A percentile compares a stretch with the other conserved stretches of the same genome.
Evolutionary conservation across 2,888 invertebrate genomes (phyloP).

Genomic region (Rhagium mordax): DNA sequence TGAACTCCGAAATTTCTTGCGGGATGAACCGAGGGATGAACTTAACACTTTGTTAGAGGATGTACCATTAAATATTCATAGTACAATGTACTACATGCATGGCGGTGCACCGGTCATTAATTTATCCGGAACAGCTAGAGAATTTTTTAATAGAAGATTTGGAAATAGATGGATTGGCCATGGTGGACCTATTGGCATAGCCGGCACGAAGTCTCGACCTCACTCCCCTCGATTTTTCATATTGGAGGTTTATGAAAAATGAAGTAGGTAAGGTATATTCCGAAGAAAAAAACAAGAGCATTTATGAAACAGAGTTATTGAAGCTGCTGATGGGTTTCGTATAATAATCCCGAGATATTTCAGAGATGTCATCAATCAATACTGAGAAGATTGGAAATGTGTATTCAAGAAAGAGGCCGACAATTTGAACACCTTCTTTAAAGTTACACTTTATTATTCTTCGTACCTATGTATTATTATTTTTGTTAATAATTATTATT

Average conservation of each 20-base stretch:
- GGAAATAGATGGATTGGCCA: constrained; percentile 6
- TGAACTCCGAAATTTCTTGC: neutral
- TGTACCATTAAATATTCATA: neutral
- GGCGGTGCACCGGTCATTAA: neutral
- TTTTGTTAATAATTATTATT: neutral
- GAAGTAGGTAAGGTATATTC: neutral
- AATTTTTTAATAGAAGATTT: neutral
- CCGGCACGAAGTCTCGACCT: constrained; percentile 7
- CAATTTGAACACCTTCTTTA: no score
- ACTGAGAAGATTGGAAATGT: no score
- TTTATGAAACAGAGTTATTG: neutral
- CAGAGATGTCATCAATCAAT: no score
- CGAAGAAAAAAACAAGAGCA: neutral
- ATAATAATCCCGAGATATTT: neutral
- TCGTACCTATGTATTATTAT: no score
- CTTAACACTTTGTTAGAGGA: neutral
- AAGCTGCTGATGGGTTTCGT: no score
- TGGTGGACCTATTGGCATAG: neutral
- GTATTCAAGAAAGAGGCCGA: no score
- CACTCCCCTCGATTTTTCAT: constrained; percentile 3
- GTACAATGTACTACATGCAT: no score
- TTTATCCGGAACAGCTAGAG: neutral
- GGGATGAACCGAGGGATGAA: no score
- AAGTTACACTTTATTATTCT: no score
- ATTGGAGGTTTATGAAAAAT: neutral